These are phyloP conservation scores for Ctenomys sociabilis DNA, from an alignment of 2,113 vertebrate genomes.

Conservation along the genomic window DNA sequence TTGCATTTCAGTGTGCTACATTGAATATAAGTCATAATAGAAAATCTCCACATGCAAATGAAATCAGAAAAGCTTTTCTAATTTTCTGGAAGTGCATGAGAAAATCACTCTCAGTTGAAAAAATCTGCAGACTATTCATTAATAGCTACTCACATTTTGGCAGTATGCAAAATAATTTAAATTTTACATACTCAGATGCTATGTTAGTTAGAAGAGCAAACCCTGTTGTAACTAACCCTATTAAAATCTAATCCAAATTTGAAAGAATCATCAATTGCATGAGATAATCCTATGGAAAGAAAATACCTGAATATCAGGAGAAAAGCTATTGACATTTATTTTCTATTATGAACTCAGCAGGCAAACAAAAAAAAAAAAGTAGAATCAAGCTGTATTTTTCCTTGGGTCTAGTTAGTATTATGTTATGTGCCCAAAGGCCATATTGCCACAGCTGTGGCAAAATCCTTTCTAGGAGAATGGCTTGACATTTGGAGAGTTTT, in stretches of 20 bases:
- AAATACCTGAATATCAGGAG: constrained; percentile 58
- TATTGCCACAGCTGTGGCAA: constrained; percentile 60
- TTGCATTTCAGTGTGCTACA: constrained; percentile 47
- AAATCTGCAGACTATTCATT: constrained; percentile 34
- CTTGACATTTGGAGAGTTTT: constrained; percentile 65
- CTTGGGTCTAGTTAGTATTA: constrained; percentile 48
- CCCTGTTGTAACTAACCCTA: neutral
- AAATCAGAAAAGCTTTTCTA: constrained; percentile 73
- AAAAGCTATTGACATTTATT: constrained; percentile 63
- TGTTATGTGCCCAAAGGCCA: neutral
- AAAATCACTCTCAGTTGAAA: constrained; percentile 52
- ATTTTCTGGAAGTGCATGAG: constrained; percentile 55
- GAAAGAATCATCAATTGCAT: constrained; percentile 41
- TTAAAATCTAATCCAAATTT: constrained; percentile 58
- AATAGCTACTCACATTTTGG: constrained; percentile 63
- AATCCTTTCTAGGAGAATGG: constrained; percentile 48
- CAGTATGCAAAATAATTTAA: constrained; percentile 68
- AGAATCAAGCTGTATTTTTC: constrained; percentile 65
- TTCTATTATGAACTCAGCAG: constrained; percentile 46
- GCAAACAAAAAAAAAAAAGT: constrained; percentile 36
- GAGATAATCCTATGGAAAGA: constrained; percentile 50
- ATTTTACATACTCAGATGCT: constrained; percentile 43
- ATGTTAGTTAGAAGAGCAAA: constrained; percentile 55
- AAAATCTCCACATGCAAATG: constrained; percentile 73
- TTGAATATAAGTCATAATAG: constrained; percentile 71